These are phyloP conservation scores for Orycteropus afer DNA, from an alignment of 2,113 vertebrate species.

Conservation along the genomic window DNA sequence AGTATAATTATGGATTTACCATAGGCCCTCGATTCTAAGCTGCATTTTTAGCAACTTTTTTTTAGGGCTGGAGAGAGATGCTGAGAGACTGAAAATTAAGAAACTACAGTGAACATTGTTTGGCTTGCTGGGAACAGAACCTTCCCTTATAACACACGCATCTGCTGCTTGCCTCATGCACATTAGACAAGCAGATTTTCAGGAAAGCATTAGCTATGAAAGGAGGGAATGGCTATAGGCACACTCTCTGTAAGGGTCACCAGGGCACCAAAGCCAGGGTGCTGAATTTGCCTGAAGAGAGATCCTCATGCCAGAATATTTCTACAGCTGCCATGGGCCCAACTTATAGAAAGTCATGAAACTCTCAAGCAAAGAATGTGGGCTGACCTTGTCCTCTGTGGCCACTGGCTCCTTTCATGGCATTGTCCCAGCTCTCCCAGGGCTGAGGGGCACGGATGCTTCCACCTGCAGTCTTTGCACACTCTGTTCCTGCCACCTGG, in stretches of 20 bases:
- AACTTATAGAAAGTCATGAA: neutral
- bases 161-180: neutral
- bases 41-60: neutral
- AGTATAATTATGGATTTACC: neutral
- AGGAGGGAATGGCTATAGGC: neutral
- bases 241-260: neutral
- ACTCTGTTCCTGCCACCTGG: neutral
- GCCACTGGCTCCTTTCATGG: neutral
- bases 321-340: neutral
- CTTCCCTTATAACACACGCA: neutral
- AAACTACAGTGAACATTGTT: constrained; percentile 19
- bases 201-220: neutral
- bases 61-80: neutral
- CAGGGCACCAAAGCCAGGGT: neutral
- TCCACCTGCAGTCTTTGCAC: neutral
- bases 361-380: neutral
- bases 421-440: neutral
- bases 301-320: neutral
- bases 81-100: neutral
- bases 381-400: neutral
- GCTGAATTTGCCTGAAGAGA: neutral
- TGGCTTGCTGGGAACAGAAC: neutral
- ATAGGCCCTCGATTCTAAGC: neutral
- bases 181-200: neutral
- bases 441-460: neutral